Evolutionary conservation across 23 tunicate species (phyloP), one percentile per base, ranked within the genome.

Genomic region (Ascidia mentula): DNA sequence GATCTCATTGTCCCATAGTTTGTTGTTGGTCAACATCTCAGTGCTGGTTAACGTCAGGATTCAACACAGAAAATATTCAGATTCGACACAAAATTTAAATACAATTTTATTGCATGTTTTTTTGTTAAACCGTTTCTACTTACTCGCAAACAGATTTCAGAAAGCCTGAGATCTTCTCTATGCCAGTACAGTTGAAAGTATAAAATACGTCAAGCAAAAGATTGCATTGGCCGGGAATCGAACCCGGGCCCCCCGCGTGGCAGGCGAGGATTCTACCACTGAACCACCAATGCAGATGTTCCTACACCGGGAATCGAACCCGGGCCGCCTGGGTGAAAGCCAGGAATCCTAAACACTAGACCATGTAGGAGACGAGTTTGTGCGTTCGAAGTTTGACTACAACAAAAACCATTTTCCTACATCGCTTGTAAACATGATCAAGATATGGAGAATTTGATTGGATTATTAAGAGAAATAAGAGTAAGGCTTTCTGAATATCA

Each of bases 311-410:
- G 79, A 77, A 72, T 72, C 86, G 69, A 82, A 82, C 86, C 86
- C 86, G 86, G 86, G 86, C 86, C 86, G 86, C 86, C 86, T 82
- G 86, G 86, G 86, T 82, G 86, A 82, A 82, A 82, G 86, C 86
- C 86, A 72, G 13, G 86, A 72, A 72, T 82, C 79, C 79, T 82
- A 53, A 73, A 79, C 86, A 82, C 86, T 82, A 72, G 86, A 82
- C 86, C 85, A 42, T 9, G 53, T 12, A 42, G 53, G 53, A 82
- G 79, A 82, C 86, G 65, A 5, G 24, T 5, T 28, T 5, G 7
- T 5, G 65, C 13, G 24, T 9, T 9, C 65, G 24, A 53, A 53
- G 24, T 53, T 3, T 26, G 28, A 28, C 7, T 9, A 53, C 13
- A 3, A 53, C 13, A 3, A 6, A 5, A 53, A 53, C 13, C 53